A percentile compares a stretch with the other conserved stretches of the same genome.
These are phyloP conservation scores for Helobdella robusta DNA, from an alignment of 2,888 invertebrate genomes.

Conservation along the genomic window DNA sequence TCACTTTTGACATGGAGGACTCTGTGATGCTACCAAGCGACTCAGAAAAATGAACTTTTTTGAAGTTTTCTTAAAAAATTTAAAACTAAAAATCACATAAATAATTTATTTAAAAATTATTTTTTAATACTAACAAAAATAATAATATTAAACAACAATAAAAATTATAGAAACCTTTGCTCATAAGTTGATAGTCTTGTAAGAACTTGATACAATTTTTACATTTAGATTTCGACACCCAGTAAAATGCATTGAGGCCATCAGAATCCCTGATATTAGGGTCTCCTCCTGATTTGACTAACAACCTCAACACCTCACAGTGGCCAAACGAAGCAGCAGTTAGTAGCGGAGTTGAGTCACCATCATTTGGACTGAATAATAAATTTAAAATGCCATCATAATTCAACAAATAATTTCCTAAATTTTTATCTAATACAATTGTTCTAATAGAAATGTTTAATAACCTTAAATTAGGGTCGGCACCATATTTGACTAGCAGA, in stretches of 20 bases:
- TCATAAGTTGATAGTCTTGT: too few relatives aligned
- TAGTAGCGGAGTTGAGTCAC: conserved; percentile 5
- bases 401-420: too few relatives aligned
- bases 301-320: background rate
- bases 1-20: conserved; percentile 5
- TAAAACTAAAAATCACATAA: too few relatives aligned
- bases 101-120: too few relatives aligned
- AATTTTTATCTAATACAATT: too few relatives aligned
- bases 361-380: conserved; percentile 2
- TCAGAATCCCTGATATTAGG: conserved; percentile 11
- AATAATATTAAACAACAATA: too few relatives aligned
- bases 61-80: conserved; percentile 4
- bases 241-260: conserved; percentile 7
- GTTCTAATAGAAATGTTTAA: too few relatives aligned
- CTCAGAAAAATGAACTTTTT: conserved; percentile 12
- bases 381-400: too few relatives aligned
- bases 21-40: conserved; percentile 10
- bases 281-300: conserved; percentile 2
- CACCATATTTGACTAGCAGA: conserved; percentile 6
- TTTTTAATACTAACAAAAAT: too few relatives aligned
- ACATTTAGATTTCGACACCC: conserved; percentile 12
- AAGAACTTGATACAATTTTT: background rate
- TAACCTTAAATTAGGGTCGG: conserved; percentile 8
- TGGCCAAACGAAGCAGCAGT: conserved; percentile 3
- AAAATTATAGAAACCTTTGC: too few relatives aligned